A percentile compares a stretch with the other conserved stretches of the same genome.
Conservation (phyloP, 2,797 vertebrate species). For the Chelidonichthys spinosus region DNA sequence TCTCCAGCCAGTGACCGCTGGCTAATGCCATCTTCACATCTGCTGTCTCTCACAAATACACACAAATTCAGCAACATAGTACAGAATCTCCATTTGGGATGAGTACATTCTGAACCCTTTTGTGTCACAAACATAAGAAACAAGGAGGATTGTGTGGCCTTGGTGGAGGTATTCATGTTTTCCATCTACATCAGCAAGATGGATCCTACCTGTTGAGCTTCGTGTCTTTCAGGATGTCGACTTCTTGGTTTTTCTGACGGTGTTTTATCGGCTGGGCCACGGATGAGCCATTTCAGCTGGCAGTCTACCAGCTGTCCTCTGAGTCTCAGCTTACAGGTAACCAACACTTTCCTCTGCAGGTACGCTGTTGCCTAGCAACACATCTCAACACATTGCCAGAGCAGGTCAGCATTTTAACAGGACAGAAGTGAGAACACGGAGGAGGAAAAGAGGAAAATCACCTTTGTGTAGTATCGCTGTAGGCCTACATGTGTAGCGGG, state of each 20-base stretch:
- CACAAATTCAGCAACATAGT: background rate
- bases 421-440: background rate
- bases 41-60: constrained; percentile 15
- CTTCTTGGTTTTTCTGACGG: background rate
- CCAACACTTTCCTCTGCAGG: constrained; percentile 42
- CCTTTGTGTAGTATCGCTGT: too few relatives aligned
- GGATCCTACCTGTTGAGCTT: constrained; percentile 40
- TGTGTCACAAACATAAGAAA: background rate
- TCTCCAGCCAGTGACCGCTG: constrained; percentile 83
- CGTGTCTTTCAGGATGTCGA: background rate
- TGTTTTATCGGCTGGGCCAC: constrained; percentile 5
- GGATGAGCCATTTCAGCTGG: constrained; percentile 15
- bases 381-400: constrained; percentile 29
- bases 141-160: background rate
- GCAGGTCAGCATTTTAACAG: background rate
- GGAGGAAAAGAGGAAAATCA: background rate
- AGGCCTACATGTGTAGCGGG: too few relatives aligned
- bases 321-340: constrained; percentile 62
- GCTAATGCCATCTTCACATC: constrained; percentile 77
- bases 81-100: too few relatives aligned
- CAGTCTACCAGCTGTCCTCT: constrained; percentile 22
- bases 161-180: background rate
- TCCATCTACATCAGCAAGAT: background rate
- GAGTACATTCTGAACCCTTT: background rate
- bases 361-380: constrained; percentile 53